phyloP scores from a whole-genome alignment of 2,113 vertebrate genomes.

The Nycticorax nycticorax region DNA sequence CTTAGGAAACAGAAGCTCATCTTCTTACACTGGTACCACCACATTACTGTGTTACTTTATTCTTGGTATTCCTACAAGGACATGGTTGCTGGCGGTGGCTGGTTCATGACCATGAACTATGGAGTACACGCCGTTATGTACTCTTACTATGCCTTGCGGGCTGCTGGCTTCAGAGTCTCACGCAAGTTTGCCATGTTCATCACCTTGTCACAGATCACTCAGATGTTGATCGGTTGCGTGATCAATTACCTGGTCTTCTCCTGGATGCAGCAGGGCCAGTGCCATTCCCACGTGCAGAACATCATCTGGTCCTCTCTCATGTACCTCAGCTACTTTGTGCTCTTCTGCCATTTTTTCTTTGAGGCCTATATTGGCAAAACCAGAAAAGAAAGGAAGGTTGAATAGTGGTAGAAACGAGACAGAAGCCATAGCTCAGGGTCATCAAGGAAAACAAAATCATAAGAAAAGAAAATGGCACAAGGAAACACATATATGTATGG shows the following conservation, averaged over 20 bases:
- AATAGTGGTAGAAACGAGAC: slow-evolving; percentile 67
- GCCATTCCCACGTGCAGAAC: slow-evolving; percentile 95
- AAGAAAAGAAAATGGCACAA: slow-evolving; percentile 81
- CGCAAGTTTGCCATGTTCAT: slow-evolving; percentile 99
- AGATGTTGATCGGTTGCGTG: slow-evolving; percentile 97
- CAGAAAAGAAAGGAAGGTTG: slow-evolving; percentile 75
- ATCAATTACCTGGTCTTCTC: slow-evolving; percentile 97
- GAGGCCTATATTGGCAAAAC: slow-evolving; percentile 93
- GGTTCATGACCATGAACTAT: slow-evolving; percentile 99
- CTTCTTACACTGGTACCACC: slow-evolving; percentile 99
- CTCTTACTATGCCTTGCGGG: slow-evolving; percentile 95
- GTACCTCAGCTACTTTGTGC: slow-evolving; percentile 99
- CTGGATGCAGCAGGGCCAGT: slow-evolving; percentile 98
- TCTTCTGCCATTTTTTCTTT: slow-evolving; percentile 98
- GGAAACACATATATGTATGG: slow-evolving; percentile 75
- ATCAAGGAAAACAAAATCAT: slow-evolving; percentile 74
- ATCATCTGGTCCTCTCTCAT: slow-evolving; percentile 98
- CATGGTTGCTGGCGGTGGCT: slow-evolving; percentile 98
- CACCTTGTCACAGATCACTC: slow-evolving; percentile 97
- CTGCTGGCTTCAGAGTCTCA: slow-evolving; percentile 92
- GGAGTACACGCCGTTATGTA: slow-evolving; percentile 98
- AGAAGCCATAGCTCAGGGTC: slow-evolving; percentile 83
- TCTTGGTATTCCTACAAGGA: slow-evolving; percentile 99
- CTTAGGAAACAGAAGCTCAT: slow-evolving; percentile 99
- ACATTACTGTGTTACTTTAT: slow-evolving; percentile 98